A percentile compares a stretch with the other conserved stretches of the same genome.
Conservation (phyloP, 2,797 vertebrate species). For the Hyperoplus lanceolatus region DNA sequence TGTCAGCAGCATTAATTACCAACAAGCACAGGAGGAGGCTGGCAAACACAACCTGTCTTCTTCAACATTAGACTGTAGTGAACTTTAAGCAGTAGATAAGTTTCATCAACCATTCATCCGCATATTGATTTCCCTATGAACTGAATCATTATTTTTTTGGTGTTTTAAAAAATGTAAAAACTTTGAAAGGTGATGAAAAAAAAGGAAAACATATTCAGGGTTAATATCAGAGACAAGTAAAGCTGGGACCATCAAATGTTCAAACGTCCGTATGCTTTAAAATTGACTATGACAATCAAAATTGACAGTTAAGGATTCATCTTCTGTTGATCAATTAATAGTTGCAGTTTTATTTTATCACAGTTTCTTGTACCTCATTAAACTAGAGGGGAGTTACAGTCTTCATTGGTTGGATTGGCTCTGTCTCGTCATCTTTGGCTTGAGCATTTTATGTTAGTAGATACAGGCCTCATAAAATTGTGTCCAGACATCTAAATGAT, state of each 20-base stretch:
- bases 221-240: not conserved
- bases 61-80: constrained; percentile 6
- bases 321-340: not conserved
- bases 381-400: not conserved
- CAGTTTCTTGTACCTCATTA: not conserved
- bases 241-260: not conserved
- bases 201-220: not conserved
- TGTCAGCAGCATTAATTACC: constrained; percentile 47
- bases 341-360: not conserved
- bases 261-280: not conserved
- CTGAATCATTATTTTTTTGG: not conserved
- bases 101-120: not conserved
- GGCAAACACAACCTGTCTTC: constrained; percentile 1
- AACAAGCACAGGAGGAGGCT: constrained; percentile 42
- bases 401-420: constrained; percentile 8
- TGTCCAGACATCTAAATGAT: constrained; percentile 17
- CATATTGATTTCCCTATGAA: not conserved
- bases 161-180: not conserved
- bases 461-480: constrained; percentile 4
- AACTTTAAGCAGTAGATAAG: not conserved
- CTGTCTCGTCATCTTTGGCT: constrained; percentile 24
- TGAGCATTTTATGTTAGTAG: constrained; percentile 10
- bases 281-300: not conserved
- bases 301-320: not conserved
- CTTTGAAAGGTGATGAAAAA: not conserved